Base-by-base conservation (phyloP, 2,888 invertebrate species). In the Eupithecia subumbrata region DNA sequence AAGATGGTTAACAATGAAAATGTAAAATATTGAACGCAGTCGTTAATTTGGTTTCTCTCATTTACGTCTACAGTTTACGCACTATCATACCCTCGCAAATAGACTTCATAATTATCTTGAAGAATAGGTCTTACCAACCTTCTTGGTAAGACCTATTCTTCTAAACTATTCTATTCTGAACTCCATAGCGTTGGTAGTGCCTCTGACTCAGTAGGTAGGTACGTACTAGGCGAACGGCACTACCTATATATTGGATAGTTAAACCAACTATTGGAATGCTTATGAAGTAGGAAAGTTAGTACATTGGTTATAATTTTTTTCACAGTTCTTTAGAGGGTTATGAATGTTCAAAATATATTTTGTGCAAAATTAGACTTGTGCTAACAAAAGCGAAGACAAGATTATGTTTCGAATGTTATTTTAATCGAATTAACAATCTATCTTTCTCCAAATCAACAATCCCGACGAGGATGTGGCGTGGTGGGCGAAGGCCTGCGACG, bases 201-300 rank as follows among this genome's bases (percentile, higher is more conserved):
- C 71, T 70, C 56, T 76, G 45, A 71, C 81, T 86, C 63, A 30
- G 85, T 89, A 90, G 85, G 88, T 90, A 89, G 85, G 88, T 90
- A 89, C 85, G 87, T 86, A 91, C 90, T 90, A 90, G 88, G 84
- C 77, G 78, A 89, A 88, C 89, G 86, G 87, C 88, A 85, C 86
- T 84, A 88, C 86, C 86, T 89, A 85, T n/a, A n/a, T n/a, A n/a
- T 83, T 83, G 84, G 86, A 88, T 89, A 86, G 86, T 25, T 2
- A 25, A 30, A 30, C 63, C 48, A 48, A 18, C 48, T 7, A 63
- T 63, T 63, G 63, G 25, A 25, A 30, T 16, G 14, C 30, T 18
- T 48, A 8, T 16, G 5, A 63, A 48, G 48, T 7, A 48, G 48
- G 30, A 16, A 30, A 16, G 14, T 63, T 18, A 18, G 18, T 16